Percentiles rank a stretch among this genome's conserved stretches.
Conservation (phyloP, 1,140 invertebrate species). For the Apis florea region DNA sequence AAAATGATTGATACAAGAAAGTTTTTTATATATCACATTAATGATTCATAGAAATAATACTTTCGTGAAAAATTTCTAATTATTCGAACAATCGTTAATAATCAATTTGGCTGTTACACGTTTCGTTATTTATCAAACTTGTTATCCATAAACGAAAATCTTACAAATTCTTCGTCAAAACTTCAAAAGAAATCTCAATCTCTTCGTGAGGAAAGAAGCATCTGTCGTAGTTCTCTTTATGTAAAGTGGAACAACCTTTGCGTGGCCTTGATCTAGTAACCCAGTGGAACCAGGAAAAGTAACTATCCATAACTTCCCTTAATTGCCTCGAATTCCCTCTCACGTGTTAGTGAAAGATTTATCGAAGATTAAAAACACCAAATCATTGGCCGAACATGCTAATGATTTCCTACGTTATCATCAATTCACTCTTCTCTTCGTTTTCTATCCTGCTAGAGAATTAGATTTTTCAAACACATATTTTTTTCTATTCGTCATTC, state of each 20-base stretch:
- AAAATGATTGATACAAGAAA: neutral
- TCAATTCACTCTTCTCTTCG: neutral
- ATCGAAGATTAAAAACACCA: slow-evolving; percentile 4
- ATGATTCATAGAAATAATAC: neutral
- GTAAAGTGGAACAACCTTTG: slow-evolving; percentile 62
- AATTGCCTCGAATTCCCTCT: slow-evolving; percentile 51
- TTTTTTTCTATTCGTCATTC: neutral
- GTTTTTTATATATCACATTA: no score
- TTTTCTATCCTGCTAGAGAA: neutral
- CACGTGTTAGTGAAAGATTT: slow-evolving; percentile 30
- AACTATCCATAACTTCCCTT: slow-evolving; percentile 46
- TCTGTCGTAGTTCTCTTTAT: neutral
- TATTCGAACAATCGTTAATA: no score
- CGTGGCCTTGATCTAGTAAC: slow-evolving; percentile 54
- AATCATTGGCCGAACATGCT: neutral
- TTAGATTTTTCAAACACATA: neutral
- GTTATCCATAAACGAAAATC: no score
- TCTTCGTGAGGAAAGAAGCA: neutral
- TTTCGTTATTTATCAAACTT: no score
- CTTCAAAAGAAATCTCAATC: no score
- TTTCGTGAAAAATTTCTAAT: neutral
- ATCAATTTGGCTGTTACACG: neutral
- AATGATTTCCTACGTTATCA: slow-evolving; percentile 1
- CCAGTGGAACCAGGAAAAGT: slow-evolving; percentile 57
- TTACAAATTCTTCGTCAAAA: no score